phyloP scores from a whole-genome alignment of 2,888 invertebrate species.

The Euplexia lucipara region DNA sequence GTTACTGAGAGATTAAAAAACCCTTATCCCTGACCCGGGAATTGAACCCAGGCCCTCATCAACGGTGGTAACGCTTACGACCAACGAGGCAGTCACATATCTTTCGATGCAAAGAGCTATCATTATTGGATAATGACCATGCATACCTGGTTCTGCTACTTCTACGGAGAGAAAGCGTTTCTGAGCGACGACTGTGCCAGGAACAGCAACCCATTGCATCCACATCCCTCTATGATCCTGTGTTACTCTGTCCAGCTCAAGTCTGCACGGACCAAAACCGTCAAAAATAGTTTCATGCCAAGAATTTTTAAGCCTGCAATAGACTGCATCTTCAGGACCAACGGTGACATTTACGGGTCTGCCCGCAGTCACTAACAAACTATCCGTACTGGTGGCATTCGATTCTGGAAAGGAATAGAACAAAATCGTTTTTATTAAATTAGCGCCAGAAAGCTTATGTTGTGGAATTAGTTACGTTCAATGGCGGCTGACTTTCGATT shows the following conservation, averaged over 20 bases:
- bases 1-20: no score
- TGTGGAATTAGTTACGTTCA: no score
- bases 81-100: no score
- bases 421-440: neutral
- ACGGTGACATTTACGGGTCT: constrained; percentile 67
- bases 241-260: constrained; percentile 73
- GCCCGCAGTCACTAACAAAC: constrained; percentile 55
- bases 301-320: constrained; percentile 79
- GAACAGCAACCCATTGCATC: constrained; percentile 73
- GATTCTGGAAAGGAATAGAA: constrained; percentile 11
- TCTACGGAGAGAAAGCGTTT: constrained; percentile 67
- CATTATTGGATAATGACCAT: no score
- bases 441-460: no score
- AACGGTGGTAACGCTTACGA: no score
- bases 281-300: constrained; percentile 72
- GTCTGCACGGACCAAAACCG: constrained; percentile 78
- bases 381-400: neutral
- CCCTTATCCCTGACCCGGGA: no score
- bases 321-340: constrained; percentile 78
- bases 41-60: no score
- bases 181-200: constrained; percentile 73
- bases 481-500: no score
- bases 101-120: no score
- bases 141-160: constrained; percentile 73
- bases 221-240: constrained; percentile 77